These are phyloP conservation scores for Scomber japonicus DNA, from an alignment of 2,113 vertebrate genomes.

Conservation along the genomic window DNA sequence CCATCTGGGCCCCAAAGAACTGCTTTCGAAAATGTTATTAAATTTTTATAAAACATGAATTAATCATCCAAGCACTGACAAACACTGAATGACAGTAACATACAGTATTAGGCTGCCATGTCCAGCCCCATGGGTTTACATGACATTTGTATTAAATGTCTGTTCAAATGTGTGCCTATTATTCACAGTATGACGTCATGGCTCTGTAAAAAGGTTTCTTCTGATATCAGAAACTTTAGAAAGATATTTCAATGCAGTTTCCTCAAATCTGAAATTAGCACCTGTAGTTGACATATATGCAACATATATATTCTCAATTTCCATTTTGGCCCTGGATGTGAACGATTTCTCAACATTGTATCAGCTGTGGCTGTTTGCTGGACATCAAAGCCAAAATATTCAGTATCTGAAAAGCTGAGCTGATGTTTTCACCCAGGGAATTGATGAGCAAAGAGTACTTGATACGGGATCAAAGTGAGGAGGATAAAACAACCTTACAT, in stretches of 20 bases:
- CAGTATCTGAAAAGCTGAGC: conserved; percentile 30
- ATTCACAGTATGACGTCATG: not conserved
- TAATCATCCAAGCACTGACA: not conserved
- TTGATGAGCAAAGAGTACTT: not conserved
- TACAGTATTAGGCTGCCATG: not conserved
- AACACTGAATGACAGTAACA: conserved; percentile 16
- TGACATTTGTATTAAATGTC: conserved; percentile 11
- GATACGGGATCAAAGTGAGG: not conserved
- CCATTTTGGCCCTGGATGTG: not conserved
- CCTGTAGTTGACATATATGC: not conserved
- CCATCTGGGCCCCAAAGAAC: not conserved
- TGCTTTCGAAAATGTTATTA: not conserved
- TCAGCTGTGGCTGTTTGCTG: not conserved
- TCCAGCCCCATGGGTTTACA: not conserved
- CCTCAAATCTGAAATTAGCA: too few relatives aligned
- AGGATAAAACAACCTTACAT: conserved; percentile 5
- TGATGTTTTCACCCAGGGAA: not conserved
- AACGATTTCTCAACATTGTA: not conserved
- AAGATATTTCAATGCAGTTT: not conserved
- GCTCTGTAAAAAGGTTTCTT: not conserved
- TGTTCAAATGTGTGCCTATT: not conserved
- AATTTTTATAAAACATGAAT: not conserved
- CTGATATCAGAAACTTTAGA: not conserved
- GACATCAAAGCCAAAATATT: conserved; percentile 36
- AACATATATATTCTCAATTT: not conserved